A percentile compares a stretch with the other conserved stretches of the same genome.
phyloP scores from a whole-genome alignment of 2,113 vertebrate genomes.

The Pelecanoides urinatrix region DNA sequence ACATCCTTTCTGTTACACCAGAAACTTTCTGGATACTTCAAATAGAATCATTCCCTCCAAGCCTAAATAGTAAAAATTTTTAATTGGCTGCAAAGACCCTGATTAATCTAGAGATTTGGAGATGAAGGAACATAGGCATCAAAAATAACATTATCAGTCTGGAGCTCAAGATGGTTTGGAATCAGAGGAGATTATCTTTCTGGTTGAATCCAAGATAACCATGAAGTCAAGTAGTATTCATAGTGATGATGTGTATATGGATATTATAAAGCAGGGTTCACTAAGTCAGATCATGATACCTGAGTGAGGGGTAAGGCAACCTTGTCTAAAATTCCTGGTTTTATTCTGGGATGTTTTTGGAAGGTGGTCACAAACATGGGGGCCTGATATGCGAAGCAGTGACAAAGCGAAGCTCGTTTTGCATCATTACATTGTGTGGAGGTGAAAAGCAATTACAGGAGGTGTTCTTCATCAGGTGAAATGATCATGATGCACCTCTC shows the following conservation, averaged over 20 bases:
- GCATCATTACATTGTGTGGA: background rate
- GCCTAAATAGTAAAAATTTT: background rate
- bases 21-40: background rate
- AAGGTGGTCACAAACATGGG: background rate
- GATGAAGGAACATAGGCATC: background rate
- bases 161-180: background rate
- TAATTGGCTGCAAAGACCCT: background rate
- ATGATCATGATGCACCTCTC: background rate
- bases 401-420: background rate
- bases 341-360: background rate
- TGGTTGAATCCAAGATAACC: background rate
- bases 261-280: background rate
- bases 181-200: background rate
- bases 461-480: background rate
- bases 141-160: background rate
- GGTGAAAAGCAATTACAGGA: rapidly evolving
- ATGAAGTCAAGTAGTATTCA: background rate
- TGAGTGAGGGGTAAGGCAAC: background rate
- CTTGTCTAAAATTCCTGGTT: background rate
- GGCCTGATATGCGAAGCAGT: background rate
- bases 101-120: background rate
- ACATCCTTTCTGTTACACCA: background rate
- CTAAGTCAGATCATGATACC: background rate
- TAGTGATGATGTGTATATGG: rapidly evolving
- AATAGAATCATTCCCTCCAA: background rate